phyloP scores from a whole-genome alignment of 2,113 vertebrate genomes.

The Eurypyga helias region DNA sequence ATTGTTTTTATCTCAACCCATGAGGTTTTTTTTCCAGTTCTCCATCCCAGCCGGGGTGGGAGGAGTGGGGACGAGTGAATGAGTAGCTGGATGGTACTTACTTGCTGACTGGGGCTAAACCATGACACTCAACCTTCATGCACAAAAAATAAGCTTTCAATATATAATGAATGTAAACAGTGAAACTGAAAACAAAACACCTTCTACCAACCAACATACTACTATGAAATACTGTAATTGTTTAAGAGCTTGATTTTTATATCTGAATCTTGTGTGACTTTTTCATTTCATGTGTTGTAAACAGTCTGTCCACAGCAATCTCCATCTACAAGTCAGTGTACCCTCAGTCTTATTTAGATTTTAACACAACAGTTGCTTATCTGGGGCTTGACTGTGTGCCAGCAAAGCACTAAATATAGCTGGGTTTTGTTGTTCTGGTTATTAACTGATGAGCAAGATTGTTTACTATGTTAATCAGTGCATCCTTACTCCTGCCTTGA shows the following conservation, averaged over 20 bases:
- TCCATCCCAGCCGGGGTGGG: too few species aligned
- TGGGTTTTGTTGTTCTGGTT: neutral
- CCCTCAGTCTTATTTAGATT: neutral
- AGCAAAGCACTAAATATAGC: slow-evolving; percentile 27
- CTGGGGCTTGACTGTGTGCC: slow-evolving; percentile 19
- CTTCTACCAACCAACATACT: neutral
- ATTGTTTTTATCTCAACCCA: too few species aligned
- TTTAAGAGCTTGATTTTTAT: neutral
- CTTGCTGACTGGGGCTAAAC: too few species aligned
- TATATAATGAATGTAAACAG: slow-evolving; percentile 66
- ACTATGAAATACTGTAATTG: slow-evolving; percentile 1
- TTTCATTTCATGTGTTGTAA: slow-evolving; percentile 15
- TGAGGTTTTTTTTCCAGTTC: too few species aligned
- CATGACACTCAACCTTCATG: slow-evolving; percentile 34
- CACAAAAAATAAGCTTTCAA: slow-evolving; percentile 71
- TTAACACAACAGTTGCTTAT: slow-evolving; percentile 22
- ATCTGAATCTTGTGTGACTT: neutral
- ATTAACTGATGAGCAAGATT: slow-evolving; percentile 56
- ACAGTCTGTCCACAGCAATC: neutral
- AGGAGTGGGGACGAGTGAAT: too few species aligned
- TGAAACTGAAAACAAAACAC: slow-evolving; percentile 36
- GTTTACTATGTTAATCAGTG: slow-evolving; percentile 51
- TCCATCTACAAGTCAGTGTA: neutral
- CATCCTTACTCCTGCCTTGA: slow-evolving; percentile 31
- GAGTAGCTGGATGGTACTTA: too few species aligned